Base-by-base conservation (phyloP, 1,140 invertebrate species). In the Musca domestica region DNA sequence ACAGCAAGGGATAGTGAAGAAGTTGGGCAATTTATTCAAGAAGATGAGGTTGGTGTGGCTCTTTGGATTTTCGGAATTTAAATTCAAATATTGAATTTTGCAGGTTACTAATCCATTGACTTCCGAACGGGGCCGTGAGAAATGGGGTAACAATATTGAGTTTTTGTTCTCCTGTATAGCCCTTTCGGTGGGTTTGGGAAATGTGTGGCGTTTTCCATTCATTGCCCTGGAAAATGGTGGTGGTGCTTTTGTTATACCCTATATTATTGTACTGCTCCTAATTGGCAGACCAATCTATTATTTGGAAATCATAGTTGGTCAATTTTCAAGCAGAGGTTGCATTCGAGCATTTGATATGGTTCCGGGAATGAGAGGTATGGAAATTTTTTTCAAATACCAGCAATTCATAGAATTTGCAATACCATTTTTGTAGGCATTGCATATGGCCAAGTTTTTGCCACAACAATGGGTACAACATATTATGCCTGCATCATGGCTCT, bases 201-300 rank as follows among this genome's bases (percentile, higher is more conserved):
- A 94, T 77, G 88, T 94, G 19, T 94, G 92, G 92, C 73, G 82
- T 48, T 94, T 95, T 82, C 92, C 92, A 0, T 93, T 91, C 72
- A 87, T 89, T 1, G 90, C 89, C 14, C 88, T 92, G 75, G 85
- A 89, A 67, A 92, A 92, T 76, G 91, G 91, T 7, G 91, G 91
- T 27, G 91, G 90, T 0, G 89, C 89, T 1, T 93, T 93, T 74
- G 78, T 94, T 0, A 88, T 93, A 64, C 91, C 91, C 0, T 94
- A 93, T 74, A 84, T 90, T 12, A 85, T 94, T 27, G 89, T 93
- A 46, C 83, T 95, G 61, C 74, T 93, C 2, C 81, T 94, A 6
- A 87, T 92, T 51, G 93, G 93, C 0, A 86, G 92, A 71, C 93
- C 93, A 0, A 82, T 94, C 14, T 95, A 95, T 74, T 93, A 92